Evolutionary conservation across 1,140 invertebrate species (phyloP), one percentile per base, ranked within the genome.

Genomic region (Drosophila azteca): DNA sequence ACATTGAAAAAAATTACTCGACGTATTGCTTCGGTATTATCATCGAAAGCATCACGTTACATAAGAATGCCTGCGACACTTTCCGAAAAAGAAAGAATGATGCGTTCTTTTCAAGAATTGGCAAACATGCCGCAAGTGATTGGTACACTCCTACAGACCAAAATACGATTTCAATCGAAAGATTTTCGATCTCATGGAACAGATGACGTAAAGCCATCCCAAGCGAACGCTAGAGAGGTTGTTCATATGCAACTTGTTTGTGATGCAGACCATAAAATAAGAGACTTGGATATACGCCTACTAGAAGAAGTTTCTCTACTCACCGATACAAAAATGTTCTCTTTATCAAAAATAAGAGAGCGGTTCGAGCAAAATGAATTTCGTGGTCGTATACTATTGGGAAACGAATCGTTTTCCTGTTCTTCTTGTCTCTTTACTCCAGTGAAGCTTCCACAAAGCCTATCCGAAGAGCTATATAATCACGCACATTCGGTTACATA

Each of bases 311-410:
- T 71, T 6, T 54, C 72, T 11, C 20, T 54, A 3, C 52, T 54
- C 13, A 68, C 74, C 13, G 59, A 71, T 11, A 49, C 54, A 1
- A 83, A 90, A 13, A 60, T 90, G 17, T 90, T 85, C n/a, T 44
- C 67, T 5, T 50, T 82, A 22, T 82, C 83, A 0, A 60, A 77
- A 26, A 90, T 90, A 45, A 90, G 72, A 31, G 88, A 90, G 20
- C 80, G 88, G 0, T 90, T 90, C 8, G 88, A 90, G 22, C 88
- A 90, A 24, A 90, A 90, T 53, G 88, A 90, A 54, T 90, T 90
- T 54, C 88, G 88, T 31, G 88, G 88, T 8, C 83, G 88, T 3
- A 76, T 90, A 44, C 49, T 90, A 15, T 50, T 90, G 11, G 88
- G 88, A 2, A 84, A 77, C 41, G 75, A 81, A 45, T 65, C 46